Conservation (phyloP, 1,140 invertebrate genomes). For the Ceratosolen solmsi region DNA sequence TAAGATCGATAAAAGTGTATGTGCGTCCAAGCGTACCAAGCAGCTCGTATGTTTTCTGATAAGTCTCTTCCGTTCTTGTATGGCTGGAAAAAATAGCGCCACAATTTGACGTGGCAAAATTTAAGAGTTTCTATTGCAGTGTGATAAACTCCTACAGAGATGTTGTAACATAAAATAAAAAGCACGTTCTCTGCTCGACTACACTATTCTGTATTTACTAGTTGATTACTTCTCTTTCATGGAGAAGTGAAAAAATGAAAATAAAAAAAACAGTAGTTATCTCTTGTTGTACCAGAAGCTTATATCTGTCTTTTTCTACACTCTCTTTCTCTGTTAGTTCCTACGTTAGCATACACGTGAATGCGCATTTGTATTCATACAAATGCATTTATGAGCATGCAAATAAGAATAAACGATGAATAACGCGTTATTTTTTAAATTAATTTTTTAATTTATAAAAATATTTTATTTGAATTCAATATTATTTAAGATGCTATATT, state of each 20-base stretch:
- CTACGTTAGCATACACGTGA: background rate
- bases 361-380: background rate
- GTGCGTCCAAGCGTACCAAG: slow-evolving; percentile 6
- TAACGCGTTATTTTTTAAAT: background rate
- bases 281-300: background rate
- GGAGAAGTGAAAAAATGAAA: background rate
- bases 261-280: background rate
- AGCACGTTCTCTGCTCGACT: background rate
- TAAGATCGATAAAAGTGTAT: slow-evolving; percentile 32
- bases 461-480: background rate
- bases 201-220: background rate
- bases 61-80: background rate
- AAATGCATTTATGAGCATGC: background rate
- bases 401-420: background rate
- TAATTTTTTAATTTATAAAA: background rate
- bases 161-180: too few species aligned
- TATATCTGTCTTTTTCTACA: background rate
- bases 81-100: background rate
- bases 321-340: background rate
- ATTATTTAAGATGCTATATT: background rate
- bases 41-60: background rate
- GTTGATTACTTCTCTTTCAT: background rate
- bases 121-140: background rate
- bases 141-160: background rate
- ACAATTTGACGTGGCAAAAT: slow-evolving; percentile 3